phyloP scores from a whole-genome alignment of 2,797 vertebrate species.

The Decapterus maruadsi region DNA sequence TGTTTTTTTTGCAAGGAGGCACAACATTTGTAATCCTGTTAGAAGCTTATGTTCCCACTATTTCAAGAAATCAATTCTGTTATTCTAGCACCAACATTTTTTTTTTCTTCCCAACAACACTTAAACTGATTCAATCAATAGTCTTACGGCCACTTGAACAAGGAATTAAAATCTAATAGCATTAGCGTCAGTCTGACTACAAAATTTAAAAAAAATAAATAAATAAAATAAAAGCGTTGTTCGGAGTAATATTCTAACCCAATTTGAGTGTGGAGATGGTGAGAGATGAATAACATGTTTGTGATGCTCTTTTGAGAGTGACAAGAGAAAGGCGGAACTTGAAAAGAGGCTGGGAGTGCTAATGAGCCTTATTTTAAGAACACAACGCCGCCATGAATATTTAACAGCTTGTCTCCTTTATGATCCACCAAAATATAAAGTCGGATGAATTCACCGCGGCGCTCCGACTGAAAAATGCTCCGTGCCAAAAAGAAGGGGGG shows the following conservation, averaged over 20 bases:
- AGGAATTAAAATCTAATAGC: conserved; percentile 10
- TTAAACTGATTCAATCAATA: conserved; percentile 36
- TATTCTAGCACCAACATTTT: conserved; percentile 10
- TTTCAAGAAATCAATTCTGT: conserved; percentile 42
- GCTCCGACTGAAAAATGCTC: conserved; percentile 54
- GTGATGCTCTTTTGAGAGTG: conserved; percentile 74
- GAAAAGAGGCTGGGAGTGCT: conserved; percentile 81
- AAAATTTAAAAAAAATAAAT: neutral
- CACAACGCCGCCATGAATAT: conserved; percentile 83
- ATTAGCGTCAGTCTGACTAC: conserved; percentile 21
- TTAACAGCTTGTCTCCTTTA: conserved; percentile 79
- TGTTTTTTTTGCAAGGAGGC: neutral
- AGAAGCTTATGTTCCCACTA: conserved; percentile 9
- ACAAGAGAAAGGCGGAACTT: conserved; percentile 79
- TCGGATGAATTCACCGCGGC: conserved; percentile 66
- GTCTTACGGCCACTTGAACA: neutral
- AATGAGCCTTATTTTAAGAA: conserved; percentile 89
- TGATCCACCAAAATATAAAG: conserved; percentile 75
- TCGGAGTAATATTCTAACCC: conserved; percentile 21
- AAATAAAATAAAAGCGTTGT: neutral
- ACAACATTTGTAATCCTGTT: conserved; percentile 27
- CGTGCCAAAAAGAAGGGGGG: neutral
- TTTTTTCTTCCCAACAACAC: neutral
- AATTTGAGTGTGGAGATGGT: conserved; percentile 36
- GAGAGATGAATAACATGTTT: conserved; percentile 68